Base-by-base conservation (phyloP, 2,888 invertebrate genomes). In the Monochamus alternatus region DNA sequence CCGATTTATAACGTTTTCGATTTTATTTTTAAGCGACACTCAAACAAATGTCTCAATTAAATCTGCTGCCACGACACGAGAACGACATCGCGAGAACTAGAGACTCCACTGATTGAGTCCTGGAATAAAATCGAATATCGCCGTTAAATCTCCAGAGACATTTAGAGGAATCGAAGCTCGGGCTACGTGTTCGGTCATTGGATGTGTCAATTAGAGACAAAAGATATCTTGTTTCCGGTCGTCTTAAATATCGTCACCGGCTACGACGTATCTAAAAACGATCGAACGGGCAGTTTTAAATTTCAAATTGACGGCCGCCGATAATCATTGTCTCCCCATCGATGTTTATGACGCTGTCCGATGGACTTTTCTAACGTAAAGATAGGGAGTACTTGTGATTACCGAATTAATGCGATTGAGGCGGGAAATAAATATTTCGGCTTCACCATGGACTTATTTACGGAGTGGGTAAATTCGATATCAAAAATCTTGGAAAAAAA, bases 191-290 rank as follows among this genome's bases (percentile, higher is more conserved):
- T 85, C 81, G 80, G 82, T 82, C 86, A 83, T 81, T 84, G 81
- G 82, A 86, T 82, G 85, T 86, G 86, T 87, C 87, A 87, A 87
- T 87, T 87, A 87, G 84, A 83, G 81, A 84, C 83, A 84, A 85
- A 86, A 86, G 86, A 85, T 87, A 87, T 85, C 86, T 84, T 84
- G 86, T 87, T 87, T 87, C 87, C 87, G 87, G 87, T 84, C 83
- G 82, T 81, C 81, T 84, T 83, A 81, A 84, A 84, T 84, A 82
- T 84, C 82, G 75, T 77, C 74, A 71, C 77, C 73, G 73, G 70
- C 67, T 62, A 75, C 73, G 67, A 58, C 80, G 75, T 83, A 84
- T 85, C 85, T 81, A 77, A 78, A 78, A 78, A 80, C 81, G 82
- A 84, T 84, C 84, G 77, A 80, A 80, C 81, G 79, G 79, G 81